Percentiles rank a stretch among this genome's conserved stretches.
These are phyloP conservation scores for Drosophila neotestacea DNA, from an alignment of 2,888 invertebrate species.

Conservation along the genomic window DNA sequence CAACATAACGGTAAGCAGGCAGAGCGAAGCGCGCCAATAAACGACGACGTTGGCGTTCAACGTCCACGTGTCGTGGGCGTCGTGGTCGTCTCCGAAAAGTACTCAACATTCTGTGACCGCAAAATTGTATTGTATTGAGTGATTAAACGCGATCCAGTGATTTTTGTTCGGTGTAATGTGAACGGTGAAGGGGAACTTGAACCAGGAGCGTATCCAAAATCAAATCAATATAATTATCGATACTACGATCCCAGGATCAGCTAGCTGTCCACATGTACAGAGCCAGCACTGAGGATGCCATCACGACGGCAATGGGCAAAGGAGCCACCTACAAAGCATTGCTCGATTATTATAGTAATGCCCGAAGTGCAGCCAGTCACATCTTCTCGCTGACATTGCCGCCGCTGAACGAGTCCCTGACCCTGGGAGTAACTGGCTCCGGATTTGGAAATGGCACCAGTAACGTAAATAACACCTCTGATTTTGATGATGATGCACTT, in stretches of 20 bases:
- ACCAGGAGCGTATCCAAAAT: neutral
- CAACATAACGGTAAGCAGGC: constrained; percentile 51
- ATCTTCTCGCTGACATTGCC: constrained; percentile 62
- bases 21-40: constrained; percentile 32
- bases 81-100: neutral
- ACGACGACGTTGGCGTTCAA: constrained; percentile 33
- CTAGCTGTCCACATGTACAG: constrained; percentile 14
- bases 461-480: constrained; percentile 1
- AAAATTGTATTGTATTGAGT: neutral
- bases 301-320: constrained; percentile 19
- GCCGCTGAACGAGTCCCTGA: constrained; percentile 48
- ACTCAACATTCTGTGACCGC: neutral
- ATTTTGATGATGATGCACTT: constrained; percentile 17
- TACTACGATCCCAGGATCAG: neutral
- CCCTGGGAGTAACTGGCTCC: constrained; percentile 6
- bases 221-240: neutral
- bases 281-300: constrained; percentile 36
- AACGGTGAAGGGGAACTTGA: neutral
- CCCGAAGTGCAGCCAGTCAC: constrained; percentile 60
- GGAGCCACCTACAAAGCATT: constrained; percentile 46
- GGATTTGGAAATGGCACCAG: constrained; percentile 9
- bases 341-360: constrained; percentile 63
- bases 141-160: constrained; percentile 3
- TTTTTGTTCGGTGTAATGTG: neutral
- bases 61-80: constrained; percentile 53